Evolutionary conservation across 2,113 vertebrate genomes (phyloP), one percentile per base, ranked within the genome.

Genomic region (Prinia subflava): DNA sequence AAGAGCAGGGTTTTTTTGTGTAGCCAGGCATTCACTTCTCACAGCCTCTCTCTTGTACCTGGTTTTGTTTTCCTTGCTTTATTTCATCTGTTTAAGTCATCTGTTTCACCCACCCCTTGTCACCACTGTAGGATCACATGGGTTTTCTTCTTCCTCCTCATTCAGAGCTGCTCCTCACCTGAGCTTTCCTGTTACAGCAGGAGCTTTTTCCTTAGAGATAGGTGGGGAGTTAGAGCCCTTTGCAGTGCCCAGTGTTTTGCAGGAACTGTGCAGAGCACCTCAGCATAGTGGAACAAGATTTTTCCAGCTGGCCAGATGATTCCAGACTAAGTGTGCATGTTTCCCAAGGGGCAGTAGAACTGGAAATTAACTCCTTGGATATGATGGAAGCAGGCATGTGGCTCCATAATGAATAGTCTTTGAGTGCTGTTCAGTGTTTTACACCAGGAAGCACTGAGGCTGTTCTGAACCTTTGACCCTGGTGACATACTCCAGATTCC

Each of bases 391-490:
- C 46, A 84, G 52, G 41, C 18, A 1, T 1, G 0, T 8, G 19
- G 33, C 27, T 31, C 47, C 0, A 1, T 57, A 76, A n/a, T 85
- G 81, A 91, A 39, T 39, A 41, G 47, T 64, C 37, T 89, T 25
- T 78, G 76, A 37, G 42, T 83, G 69, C 60, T 94, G 53, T 63
- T 73, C 35, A 19, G 65, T 87, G 70, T 85, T 71, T 91, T 69
- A 57, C 18, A 77, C 10, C 23, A 57, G 52, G 71, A 90, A 92
- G 63, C 57, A 55, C 53, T 35, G 49, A 76, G 63, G 18, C 77
- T 71, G 11, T 59, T 90, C 18, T 69, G 57, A 92, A 92, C 74
- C 59, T 97, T 95, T 95, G 92, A 94, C 62, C 85, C 47, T 33
- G 5, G 18, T 1, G 4, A 70, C 95, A 86, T 95, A 56, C 23